phyloP scores from a whole-genome alignment of 2,888 invertebrate species.

The Drosophila fulvimacula region DNA sequence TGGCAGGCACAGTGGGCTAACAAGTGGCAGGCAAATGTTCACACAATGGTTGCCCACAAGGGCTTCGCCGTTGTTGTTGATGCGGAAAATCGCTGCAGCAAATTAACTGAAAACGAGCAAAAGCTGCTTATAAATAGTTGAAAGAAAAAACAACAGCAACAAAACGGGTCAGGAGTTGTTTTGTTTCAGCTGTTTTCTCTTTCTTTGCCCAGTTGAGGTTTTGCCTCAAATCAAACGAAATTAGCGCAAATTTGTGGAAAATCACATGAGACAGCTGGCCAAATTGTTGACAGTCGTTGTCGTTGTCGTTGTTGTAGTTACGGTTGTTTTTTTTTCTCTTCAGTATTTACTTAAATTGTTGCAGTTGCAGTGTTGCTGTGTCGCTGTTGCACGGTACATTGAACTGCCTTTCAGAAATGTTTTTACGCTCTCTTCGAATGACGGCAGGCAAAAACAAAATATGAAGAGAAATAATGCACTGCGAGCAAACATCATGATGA shows the following conservation, averaged over 20 bases:
- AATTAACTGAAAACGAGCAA: constrained; percentile 73
- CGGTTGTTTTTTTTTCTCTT: not conserved
- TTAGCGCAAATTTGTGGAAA: constrained; percentile 61
- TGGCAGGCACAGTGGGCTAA: constrained; percentile 31
- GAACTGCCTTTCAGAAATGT: constrained; percentile 37
- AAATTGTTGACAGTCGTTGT: constrained; percentile 50
- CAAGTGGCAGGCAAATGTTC: constrained; percentile 57
- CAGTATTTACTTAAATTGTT: constrained; percentile 20
- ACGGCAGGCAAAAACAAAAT: constrained; percentile 12
- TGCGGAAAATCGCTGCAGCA: constrained; percentile 79
- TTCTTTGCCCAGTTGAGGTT: constrained; percentile 44
- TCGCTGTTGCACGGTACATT: constrained; percentile 25
- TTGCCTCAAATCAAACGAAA: constrained; percentile 59
- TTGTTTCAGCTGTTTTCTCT: constrained; percentile 41
- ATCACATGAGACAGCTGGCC: constrained; percentile 49
- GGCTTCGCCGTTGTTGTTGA: constrained; percentile 50
- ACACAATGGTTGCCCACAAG: constrained; percentile 60
- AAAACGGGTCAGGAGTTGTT: constrained; percentile 69
- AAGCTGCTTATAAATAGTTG: constrained; percentile 67
- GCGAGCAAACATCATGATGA: constrained; percentile 57
- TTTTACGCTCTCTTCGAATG: constrained; percentile 16
- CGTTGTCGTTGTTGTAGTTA: constrained; percentile 19
- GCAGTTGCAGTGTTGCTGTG: constrained; percentile 18
- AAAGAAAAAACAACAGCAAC: constrained; percentile 16
- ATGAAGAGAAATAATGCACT: constrained; percentile 49